Conservation (phyloP, 1,140 invertebrate genomes). For the Monochamus saltuarius region DNA sequence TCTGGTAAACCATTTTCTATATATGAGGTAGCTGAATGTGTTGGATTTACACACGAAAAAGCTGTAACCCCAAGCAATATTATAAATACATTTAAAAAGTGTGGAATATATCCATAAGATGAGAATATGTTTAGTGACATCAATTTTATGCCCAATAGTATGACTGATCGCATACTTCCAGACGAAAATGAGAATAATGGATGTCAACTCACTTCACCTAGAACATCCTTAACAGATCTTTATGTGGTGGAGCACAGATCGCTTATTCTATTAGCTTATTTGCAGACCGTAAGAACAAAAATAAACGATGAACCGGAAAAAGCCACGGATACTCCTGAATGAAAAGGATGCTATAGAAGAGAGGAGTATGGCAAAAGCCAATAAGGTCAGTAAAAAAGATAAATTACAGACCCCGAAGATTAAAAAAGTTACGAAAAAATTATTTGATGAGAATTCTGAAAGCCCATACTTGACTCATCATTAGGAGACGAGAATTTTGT, state of each 20-base stretch:
- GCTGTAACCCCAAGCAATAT: slow-evolving; percentile 52
- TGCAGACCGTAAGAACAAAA: neutral
- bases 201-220: too few species aligned
- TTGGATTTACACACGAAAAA: slow-evolving; percentile 15
- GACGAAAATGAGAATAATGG: too few species aligned
- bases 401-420: neutral
- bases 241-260: too few species aligned
- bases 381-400: neutral
- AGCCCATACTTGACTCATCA: too few species aligned
- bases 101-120: slow-evolving; percentile 52
- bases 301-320: neutral
- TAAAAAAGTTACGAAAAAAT: slow-evolving; percentile 3
- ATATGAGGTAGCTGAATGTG: slow-evolving; percentile 26
- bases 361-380: too few species aligned
- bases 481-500: too few species aligned
- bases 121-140: slow-evolving; percentile 48
- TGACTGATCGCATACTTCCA: slow-evolving; percentile 27
- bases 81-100: slow-evolving; percentile 49
- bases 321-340: neutral
- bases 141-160: slow-evolving; percentile 45
- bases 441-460: neutral
- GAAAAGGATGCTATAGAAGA: too few species aligned
- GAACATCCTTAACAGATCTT: too few species aligned
- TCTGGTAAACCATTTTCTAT: slow-evolving; percentile 20
- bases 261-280: too few species aligned